Evolutionary conservation across 2,113 vertebrate species (phyloP), one percentile per base, ranked within the genome.

Genomic region (Isichthys henryi): DNA sequence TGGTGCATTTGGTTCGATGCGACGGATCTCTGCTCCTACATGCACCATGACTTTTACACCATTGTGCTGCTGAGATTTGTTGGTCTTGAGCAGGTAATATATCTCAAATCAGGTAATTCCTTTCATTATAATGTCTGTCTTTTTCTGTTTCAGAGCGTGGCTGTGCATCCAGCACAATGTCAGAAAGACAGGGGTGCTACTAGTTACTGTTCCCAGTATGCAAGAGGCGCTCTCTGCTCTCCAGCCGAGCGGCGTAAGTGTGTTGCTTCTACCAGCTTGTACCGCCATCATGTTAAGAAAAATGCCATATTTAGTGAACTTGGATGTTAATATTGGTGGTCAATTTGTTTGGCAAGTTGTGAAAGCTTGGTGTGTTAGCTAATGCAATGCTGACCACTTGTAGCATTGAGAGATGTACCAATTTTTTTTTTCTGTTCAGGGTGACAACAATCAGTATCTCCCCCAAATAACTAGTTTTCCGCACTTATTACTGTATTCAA

Each of bases 141-240:
- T 43, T 5, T 58, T 19, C 23, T 86, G 35, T n/a, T 95, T 46
- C 92, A 98, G 98, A 93, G 95, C 97, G 23, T 99, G 98, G 97
- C 94, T 94, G 56, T 97, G 95, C 92, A 96, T 99, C 92, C 95
- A 94, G 90, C 92, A 94, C 90, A 95, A 96, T 77, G 91, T 98
- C 87, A 95, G 92, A 90, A 98, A 96, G 91, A 95, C 91, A 93
- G 96, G 96, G 0, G 95, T 96, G 0, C 94, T 99, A 62, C 89
- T 99, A 93, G 95, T 99, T 77, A 97, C 97, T 2, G 97, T 97
- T 74, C 98, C 97, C 88, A 96, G 96, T 91, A 94, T 99, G 91
- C 91, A 96, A 89, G 96, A 98, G 86, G 95, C 96, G n/a, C 93
- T 98, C 27, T 91, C 92, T 88, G 88, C 95, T 53, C 94, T 98